A percentile compares a stretch with the other conserved stretches of the same genome.
phyloP scores from a whole-genome alignment of 2,113 vertebrate genomes.

The Todiramphus saurophagus region DNA sequence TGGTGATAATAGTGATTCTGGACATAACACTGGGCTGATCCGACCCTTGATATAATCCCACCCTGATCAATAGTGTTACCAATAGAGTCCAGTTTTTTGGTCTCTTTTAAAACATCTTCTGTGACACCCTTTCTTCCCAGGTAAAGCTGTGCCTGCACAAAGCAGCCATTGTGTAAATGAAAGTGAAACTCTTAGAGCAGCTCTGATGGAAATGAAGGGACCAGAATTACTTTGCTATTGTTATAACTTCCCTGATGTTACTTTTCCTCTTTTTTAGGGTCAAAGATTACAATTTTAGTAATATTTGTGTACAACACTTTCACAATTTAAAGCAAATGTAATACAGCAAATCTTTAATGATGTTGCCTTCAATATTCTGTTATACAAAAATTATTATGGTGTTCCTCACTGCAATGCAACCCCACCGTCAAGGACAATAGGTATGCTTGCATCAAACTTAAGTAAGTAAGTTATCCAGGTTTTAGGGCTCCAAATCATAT shows the following conservation, averaged over 20 bases:
- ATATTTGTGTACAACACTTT: background rate
- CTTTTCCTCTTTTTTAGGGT: background rate
- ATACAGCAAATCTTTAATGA: background rate
- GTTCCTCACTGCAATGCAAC: background rate
- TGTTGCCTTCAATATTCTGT: background rate
- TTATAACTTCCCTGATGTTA: background rate
- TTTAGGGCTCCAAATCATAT: background rate
- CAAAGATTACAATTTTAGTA: background rate
- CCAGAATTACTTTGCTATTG: background rate
- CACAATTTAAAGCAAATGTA: background rate
- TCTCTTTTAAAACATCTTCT: background rate
- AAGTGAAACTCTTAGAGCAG: background rate
- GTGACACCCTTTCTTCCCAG: background rate
- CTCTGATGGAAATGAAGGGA: background rate
- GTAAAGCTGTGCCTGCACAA: background rate
- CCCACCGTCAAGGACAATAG: background rate
- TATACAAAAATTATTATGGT: background rate
- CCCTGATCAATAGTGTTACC: background rate
- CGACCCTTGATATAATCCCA: background rate
- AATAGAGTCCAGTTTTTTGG: background rate
- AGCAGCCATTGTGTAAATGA: background rate
- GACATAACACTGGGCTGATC: background rate
- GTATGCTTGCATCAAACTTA: background rate
- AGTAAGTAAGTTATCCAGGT: background rate
- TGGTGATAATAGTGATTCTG: background rate